phyloP scores from a whole-genome alignment of 2,113 vertebrate genomes.

The Fukomys damarensis region DNA sequence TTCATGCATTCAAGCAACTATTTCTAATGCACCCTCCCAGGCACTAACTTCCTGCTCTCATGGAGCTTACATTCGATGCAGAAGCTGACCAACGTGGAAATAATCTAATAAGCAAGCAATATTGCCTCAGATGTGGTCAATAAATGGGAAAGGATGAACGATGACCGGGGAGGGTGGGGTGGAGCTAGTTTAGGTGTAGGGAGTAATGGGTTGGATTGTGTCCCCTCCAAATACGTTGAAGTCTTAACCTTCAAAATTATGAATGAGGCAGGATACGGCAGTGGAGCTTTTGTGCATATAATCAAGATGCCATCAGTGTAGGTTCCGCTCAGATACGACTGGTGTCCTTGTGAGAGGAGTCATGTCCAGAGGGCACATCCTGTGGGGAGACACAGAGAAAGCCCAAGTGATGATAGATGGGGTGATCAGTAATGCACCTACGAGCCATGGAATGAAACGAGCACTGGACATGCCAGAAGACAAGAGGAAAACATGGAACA shows the following conservation, averaged over 20 bases:
- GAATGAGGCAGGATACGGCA: neutral
- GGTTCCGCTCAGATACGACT: neutral
- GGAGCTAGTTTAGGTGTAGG: neutral
- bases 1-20: neutral
- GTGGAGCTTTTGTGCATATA: neutral
- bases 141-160: too few species aligned
- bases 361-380: neutral
- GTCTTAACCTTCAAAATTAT: neutral
- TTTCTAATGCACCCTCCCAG: neutral
- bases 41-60: neutral
- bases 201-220: neutral
- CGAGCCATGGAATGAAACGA: fast-evolving
- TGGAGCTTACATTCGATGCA: fast-evolving
- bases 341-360: neutral
- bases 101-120: neutral
- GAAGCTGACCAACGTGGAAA: fast-evolving
- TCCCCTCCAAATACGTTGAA: neutral
- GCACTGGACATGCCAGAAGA: neutral
- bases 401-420: fast-evolving
- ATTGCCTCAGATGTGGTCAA: neutral
- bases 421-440: fast-evolving
- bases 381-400: neutral
- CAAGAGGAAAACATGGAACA: fast-evolving
- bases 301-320: neutral
- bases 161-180: neutral